phyloP scores from a whole-genome alignment of 2,797 vertebrate genomes.

The Gallirallus australis region DNA sequence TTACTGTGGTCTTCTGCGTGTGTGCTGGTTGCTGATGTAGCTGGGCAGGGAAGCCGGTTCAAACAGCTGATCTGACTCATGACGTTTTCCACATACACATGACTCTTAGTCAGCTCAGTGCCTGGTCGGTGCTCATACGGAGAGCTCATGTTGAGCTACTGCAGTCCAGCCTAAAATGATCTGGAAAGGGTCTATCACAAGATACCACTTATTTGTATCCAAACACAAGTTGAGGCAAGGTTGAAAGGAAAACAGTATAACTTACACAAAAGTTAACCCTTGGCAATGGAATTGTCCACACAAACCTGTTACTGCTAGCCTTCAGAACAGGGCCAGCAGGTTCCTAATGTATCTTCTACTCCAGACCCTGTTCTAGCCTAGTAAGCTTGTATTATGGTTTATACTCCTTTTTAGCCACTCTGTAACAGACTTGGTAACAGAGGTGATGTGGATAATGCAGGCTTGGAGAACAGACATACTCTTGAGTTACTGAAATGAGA shows the following conservation, averaged over 20 bases:
- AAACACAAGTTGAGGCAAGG: background rate
- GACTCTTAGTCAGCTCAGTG: background rate
- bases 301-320: background rate
- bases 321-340: background rate
- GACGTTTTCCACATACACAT: background rate
- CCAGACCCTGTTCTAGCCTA: background rate
- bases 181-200: background rate
- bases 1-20: accelerated
- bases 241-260: background rate
- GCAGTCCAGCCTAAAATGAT: background rate
- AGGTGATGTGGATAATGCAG: background rate
- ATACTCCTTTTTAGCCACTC: background rate
- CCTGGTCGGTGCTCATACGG: background rate
- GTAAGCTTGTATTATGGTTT: background rate
- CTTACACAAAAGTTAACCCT: background rate
- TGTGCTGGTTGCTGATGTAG: background rate
- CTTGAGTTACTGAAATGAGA: background rate
- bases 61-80: background rate
- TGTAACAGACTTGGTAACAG: background rate
- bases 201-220: background rate
- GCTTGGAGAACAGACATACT: background rate
- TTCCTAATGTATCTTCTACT: background rate
- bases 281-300: background rate
- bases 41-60: background rate
- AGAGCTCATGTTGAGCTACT: background rate